Evolutionary conservation across 2,888 invertebrate species (phyloP).

Genomic region (Synanthedon formicaeformis): DNA sequence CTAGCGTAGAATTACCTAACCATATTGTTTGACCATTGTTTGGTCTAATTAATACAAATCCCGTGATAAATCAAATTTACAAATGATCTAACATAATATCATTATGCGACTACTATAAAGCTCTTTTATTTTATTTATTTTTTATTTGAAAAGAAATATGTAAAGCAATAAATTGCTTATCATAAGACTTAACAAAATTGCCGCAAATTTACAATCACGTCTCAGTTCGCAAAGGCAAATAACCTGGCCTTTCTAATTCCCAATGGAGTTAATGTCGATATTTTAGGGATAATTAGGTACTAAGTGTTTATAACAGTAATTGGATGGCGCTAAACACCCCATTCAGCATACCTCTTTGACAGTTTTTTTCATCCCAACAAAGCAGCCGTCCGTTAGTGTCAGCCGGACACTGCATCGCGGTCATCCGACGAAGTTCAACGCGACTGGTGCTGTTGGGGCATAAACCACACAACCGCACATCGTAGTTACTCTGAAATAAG

Average conservation of each 20-base stretch:
- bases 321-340: background rate
- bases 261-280: constrained; percentile 3
- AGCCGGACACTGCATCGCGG: constrained; percentile 34
- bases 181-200: too few relatives aligned
- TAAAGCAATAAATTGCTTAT: too few relatives aligned
- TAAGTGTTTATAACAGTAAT: background rate
- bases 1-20: too few relatives aligned
- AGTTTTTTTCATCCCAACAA: constrained; percentile 86
- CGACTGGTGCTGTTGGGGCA: constrained; percentile 50
- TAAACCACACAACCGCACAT: constrained; percentile 50
- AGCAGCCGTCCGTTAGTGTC: constrained; percentile 61
- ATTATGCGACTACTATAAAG: too few relatives aligned
- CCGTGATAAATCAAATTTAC: too few relatives aligned
- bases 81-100: too few relatives aligned
- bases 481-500: constrained; percentile 68
- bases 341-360: constrained; percentile 74
- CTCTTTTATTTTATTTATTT: too few relatives aligned
- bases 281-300: background rate
- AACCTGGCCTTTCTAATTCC: constrained; percentile 1
- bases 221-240: too few relatives aligned
- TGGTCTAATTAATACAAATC: too few relatives aligned
- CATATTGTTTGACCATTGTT: too few relatives aligned
- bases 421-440: constrained; percentile 28
- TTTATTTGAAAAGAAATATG: too few relatives aligned
- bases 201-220: too few relatives aligned